Evolutionary conservation across 2,113 vertebrate genomes (phyloP).

Genomic region (Tichodroma muraria): DNA sequence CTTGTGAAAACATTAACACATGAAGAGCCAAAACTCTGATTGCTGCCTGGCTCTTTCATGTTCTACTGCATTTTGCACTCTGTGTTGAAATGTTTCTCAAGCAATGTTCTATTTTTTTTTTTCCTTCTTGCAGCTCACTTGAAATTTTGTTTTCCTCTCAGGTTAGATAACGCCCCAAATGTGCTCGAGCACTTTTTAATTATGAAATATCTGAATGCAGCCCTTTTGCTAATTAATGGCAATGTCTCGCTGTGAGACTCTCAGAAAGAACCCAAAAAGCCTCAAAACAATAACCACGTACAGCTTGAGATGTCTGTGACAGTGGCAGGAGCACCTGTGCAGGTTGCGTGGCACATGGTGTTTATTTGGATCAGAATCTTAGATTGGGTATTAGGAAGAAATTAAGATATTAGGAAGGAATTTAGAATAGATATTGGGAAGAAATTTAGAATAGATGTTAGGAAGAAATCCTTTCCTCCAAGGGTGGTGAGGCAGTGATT

Average conservation of each 20-base stretch:
- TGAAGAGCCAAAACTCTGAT: constrained; percentile 28
- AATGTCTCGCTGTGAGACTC: neutral
- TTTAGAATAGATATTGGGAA: neutral
- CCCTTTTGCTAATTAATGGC: neutral
- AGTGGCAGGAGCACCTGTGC: neutral
- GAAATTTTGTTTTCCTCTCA: neutral
- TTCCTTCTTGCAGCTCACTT: neutral
- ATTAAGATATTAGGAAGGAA: neutral
- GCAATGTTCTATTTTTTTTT: neutral
- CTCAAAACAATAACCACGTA: neutral
- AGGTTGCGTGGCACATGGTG: neutral
- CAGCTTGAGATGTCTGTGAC: neutral
- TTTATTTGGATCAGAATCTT: neutral
- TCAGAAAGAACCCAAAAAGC: neutral
- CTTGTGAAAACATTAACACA: constrained; percentile 35
- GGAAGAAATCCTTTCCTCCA: neutral
- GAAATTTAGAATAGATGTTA: neutral
- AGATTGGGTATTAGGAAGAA: neutral
- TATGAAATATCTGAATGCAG: neutral
- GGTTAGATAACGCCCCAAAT: neutral
- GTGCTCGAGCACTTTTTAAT: neutral
- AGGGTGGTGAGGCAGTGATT: neutral
- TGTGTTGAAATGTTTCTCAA: neutral
- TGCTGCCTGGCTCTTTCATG: neutral
- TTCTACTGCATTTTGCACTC: neutral